Percentiles rank a stretch among this genome's conserved stretches.
Evolutionary conservation across 2,113 vertebrate species (phyloP).

Genomic region (Jaculus jaculus): DNA sequence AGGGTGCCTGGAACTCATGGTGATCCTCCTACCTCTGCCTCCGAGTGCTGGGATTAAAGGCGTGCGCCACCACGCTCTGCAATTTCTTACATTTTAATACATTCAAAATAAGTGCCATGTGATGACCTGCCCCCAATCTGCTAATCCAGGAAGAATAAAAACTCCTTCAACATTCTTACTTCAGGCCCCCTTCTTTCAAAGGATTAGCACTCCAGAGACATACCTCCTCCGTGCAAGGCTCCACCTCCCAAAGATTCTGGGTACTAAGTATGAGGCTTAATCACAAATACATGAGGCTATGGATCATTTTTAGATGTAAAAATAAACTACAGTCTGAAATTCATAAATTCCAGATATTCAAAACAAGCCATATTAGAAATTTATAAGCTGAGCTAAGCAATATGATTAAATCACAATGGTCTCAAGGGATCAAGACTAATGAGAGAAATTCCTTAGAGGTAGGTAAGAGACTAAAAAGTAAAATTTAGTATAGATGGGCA

Average conservation of each 20-base stretch:
- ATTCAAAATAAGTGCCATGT: no score
- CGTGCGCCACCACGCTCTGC: no score
- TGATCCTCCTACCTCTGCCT: no score
- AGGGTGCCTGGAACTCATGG: no score
- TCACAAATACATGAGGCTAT: background rate
- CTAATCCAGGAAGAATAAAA: background rate
- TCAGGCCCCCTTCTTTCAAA: no score
- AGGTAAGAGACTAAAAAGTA: background rate
- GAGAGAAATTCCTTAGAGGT: background rate
- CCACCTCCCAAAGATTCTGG: no score
- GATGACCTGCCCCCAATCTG: no score
- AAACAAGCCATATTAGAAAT: background rate
- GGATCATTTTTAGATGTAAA: background rate
- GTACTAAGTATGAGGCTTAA: no score
- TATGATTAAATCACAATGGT: background rate
- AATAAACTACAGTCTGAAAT: background rate
- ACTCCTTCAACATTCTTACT: no score
- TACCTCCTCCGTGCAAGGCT: no score
- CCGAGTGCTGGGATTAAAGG: no score
- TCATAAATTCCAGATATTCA: background rate
- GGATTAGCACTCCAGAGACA: background rate
- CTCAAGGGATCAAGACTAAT: background rate
- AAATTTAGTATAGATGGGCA: background rate
- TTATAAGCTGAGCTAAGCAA: background rate
- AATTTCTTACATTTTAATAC: no score